phyloP scores from a whole-genome alignment of 1,140 invertebrate species.

The Rhagoletis pomonella region DNA sequence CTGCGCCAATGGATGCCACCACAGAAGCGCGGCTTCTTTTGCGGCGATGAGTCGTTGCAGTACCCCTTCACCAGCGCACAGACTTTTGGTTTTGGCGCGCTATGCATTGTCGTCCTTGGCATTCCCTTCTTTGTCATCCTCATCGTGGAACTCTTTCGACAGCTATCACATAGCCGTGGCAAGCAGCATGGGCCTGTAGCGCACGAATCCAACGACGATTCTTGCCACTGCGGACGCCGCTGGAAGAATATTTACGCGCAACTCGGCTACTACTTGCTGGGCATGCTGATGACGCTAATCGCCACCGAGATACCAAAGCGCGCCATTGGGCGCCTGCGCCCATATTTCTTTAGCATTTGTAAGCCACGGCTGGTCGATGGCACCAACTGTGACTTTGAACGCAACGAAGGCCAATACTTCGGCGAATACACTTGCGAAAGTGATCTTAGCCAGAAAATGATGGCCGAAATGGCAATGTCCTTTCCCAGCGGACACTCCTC shows the following conservation, averaged over 20 bases:
- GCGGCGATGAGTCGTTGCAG: conserved; percentile 93
- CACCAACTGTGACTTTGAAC: conserved; percentile 75
- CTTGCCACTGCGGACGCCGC: conserved; percentile 76
- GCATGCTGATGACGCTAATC: conserved; percentile 85
- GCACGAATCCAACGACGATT: background rate
- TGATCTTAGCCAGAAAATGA: conserved; percentile 75
- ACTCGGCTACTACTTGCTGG: conserved; percentile 89
- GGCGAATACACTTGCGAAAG: conserved; percentile 79
- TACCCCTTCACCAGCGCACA: conserved; percentile 84
- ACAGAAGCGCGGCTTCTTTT: conserved; percentile 94
- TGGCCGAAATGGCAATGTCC: conserved; percentile 84
- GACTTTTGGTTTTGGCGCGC: conserved; percentile 77
- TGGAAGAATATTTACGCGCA: conserved; percentile 82
- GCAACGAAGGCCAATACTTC: conserved; percentile 80
- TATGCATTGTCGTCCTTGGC: conserved; percentile 60
- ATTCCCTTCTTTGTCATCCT: conserved; percentile 65
- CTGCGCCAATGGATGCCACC: conserved; percentile 76
- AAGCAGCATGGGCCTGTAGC: background rate
- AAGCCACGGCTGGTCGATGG: conserved; percentile 77
- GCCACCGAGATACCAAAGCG: conserved; percentile 93
- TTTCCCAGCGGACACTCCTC: conserved; percentile 89
- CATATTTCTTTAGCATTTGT: conserved; percentile 91
- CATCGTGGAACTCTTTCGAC: conserved; percentile 69
- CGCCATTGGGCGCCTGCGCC: conserved; percentile 90
- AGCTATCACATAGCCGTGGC: conserved; percentile 59